phyloP scores from a whole-genome alignment of 1,140 invertebrate genomes.

The Drosophila chauvacae region DNA sequence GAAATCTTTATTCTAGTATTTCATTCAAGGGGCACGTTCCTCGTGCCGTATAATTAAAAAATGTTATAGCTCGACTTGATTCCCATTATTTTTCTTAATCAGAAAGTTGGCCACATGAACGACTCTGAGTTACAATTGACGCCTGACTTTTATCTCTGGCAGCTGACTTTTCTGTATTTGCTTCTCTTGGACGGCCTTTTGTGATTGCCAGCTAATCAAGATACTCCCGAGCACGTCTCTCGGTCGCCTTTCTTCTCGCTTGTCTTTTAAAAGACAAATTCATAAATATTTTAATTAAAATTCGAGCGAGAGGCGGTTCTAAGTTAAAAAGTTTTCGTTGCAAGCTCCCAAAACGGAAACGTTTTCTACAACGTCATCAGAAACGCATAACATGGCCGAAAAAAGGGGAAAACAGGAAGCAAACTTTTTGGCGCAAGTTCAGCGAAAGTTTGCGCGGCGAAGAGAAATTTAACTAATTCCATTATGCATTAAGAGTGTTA shows the following conservation, averaged over 20 bases:
- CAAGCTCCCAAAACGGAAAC: conserved; percentile 61
- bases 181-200: conserved; percentile 24
- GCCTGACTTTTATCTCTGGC: conserved; percentile 23
- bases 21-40: conserved; percentile 11
- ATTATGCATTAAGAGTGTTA: conserved; percentile 66
- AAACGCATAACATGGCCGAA: conserved; percentile 68
- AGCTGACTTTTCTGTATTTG: conserved; percentile 30
- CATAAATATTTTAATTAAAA: conserved; percentile 80
- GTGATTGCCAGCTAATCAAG: conserved; percentile 52
- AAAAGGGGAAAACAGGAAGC: conserved; percentile 49
- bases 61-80: conserved; percentile 40
- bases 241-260: conserved; percentile 30
- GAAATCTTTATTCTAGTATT: conserved; percentile 12
- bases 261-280: conserved; percentile 54
- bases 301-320: conserved; percentile 69
- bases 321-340: conserved; percentile 67
- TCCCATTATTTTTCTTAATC: conserved; percentile 65
- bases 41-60: conserved; percentile 50
- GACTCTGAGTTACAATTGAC: conserved; percentile 54
- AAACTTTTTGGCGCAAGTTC: conserved; percentile 73
- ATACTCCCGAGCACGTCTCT: conserved; percentile 35
- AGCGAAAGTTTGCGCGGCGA: conserved; percentile 70
- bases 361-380: conserved; percentile 66
- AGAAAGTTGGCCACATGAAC: conserved; percentile 47
- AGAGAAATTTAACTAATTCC: conserved; percentile 76